phyloP scores from a whole-genome alignment of 2,888 invertebrate genomes.

The Exocentrus adspersus region DNA sequence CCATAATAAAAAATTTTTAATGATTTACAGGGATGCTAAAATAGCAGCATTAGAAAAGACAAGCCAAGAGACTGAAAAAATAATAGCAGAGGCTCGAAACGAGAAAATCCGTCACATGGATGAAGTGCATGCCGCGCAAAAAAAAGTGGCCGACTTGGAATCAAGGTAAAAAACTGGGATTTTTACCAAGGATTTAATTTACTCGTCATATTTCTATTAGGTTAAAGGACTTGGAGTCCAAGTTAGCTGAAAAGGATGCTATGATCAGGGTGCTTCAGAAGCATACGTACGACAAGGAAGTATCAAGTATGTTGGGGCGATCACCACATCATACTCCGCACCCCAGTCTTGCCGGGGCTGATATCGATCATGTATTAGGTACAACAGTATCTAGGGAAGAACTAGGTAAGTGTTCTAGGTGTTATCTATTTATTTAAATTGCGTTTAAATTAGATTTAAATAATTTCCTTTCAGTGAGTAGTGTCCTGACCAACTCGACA shows the following conservation, averaged over 20 bases:
- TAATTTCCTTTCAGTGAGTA: slow-evolving; percentile 65
- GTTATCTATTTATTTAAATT: no score
- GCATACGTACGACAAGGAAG: slow-evolving; percentile 78
- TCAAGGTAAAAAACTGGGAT: slow-evolving; percentile 73
- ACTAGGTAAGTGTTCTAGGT: slow-evolving; percentile 61
- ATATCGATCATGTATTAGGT: slow-evolving; percentile 64
- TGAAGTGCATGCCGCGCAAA: slow-evolving; percentile 85
- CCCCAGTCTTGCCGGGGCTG: slow-evolving; percentile 64
- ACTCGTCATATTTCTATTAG: slow-evolving; percentile 58
- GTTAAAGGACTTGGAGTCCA: slow-evolving; percentile 86
- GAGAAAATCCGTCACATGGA: slow-evolving; percentile 91
- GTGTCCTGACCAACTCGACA: slow-evolving; percentile 69
- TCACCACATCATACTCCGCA: slow-evolving; percentile 67
- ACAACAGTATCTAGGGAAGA: slow-evolving; percentile 64
- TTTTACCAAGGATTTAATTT: background rate
- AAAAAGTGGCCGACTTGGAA: slow-evolving; percentile 86
- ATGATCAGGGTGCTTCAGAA: slow-evolving; percentile 90
- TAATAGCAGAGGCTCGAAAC: slow-evolving; percentile 85
- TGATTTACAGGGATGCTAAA: slow-evolving; percentile 75
- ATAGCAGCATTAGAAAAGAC: slow-evolving; percentile 86
- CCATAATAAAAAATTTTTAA: background rate
- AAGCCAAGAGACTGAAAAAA: slow-evolving; percentile 83
- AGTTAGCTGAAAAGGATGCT: slow-evolving; percentile 88
- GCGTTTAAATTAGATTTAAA: no score
- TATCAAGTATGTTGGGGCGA: slow-evolving; percentile 65